These are phyloP conservation scores for Leptinotarsa haldemani DNA, from an alignment of 2,888 invertebrate species.

Conservation along the genomic window DNA sequence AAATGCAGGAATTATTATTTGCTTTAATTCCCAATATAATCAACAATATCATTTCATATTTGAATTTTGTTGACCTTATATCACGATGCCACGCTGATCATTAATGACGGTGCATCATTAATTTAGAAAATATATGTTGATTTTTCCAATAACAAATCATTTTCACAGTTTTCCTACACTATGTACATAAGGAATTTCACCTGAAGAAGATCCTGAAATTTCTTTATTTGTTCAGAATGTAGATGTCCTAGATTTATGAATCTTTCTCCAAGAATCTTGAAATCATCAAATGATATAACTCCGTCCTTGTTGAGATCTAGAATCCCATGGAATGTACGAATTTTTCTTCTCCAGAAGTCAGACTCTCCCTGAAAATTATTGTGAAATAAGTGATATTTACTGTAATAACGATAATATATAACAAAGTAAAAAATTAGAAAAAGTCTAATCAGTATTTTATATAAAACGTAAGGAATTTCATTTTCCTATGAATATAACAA, in stretches of 20 bases:
- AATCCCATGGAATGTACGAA: slow-evolving; percentile 85
- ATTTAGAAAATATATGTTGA: too few species aligned
- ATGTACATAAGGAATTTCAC: slow-evolving; percentile 64
- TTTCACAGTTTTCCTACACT: too few species aligned
- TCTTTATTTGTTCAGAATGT: slow-evolving; percentile 73
- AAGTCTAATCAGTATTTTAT: too few species aligned
- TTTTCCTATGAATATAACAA: too few species aligned
- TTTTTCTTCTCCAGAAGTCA: slow-evolving; percentile 86
- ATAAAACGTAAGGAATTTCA: too few species aligned
- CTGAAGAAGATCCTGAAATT: slow-evolving; percentile 78
- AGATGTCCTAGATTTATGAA: slow-evolving; percentile 83
- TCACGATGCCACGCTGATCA: too few species aligned
- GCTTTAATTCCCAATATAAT: too few species aligned
- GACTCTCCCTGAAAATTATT: slow-evolving; percentile 66
- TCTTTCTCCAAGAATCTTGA: slow-evolving; percentile 78
- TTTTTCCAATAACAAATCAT: too few species aligned
- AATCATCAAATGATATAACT: slow-evolving; percentile 85
- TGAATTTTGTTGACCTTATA: not conserved
- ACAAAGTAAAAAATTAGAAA: not conserved
- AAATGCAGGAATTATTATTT: too few species aligned
- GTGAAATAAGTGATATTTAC: slow-evolving; percentile 19
- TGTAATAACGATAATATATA: slow-evolving; percentile 2
- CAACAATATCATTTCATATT: not conserved
- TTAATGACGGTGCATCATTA: too few species aligned
- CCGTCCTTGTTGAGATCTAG: slow-evolving; percentile 89